phyloP scores from a whole-genome alignment of 2,113 vertebrate species.

The Abramis brama region DNA sequence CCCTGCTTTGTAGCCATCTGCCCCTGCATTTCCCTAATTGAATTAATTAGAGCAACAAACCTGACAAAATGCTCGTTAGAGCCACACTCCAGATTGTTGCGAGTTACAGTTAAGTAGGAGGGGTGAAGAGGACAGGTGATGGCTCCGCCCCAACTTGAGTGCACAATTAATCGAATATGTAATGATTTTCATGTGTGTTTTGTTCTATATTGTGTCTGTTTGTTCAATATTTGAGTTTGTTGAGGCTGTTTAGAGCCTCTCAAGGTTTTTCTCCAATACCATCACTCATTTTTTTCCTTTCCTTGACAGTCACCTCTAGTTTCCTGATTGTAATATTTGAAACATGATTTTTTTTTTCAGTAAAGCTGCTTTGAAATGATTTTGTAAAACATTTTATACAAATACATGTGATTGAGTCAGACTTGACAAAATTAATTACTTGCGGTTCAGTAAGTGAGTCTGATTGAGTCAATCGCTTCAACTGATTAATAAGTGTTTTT shows the following conservation, averaged over 20 bases:
- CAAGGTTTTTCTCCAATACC: too few species aligned
- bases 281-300: too few species aligned
- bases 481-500: background rate
- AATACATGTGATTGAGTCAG: background rate
- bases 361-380: too few species aligned
- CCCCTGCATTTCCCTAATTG: slow-evolving; percentile 57
- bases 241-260: too few species aligned
- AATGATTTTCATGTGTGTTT: background rate
- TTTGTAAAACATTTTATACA: too few species aligned
- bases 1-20: slow-evolving; percentile 65
- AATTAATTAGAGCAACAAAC: slow-evolving; percentile 66
- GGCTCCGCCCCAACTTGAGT: background rate
- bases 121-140: slow-evolving; percentile 1
- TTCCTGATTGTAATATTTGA: too few species aligned
- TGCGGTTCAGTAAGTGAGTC: background rate
- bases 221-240: background rate
- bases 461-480: background rate
- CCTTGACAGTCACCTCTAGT: too few species aligned
- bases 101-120: background rate
- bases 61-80: slow-evolving; percentile 63
- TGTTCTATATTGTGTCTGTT: background rate
- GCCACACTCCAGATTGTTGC: slow-evolving; percentile 49
- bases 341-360: too few species aligned
- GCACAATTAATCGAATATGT: background rate
- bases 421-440: background rate